These are phyloP conservation scores for Nerophis lumbriciformis DNA, from an alignment of 2,113 vertebrate species.

Conservation along the genomic window DNA sequence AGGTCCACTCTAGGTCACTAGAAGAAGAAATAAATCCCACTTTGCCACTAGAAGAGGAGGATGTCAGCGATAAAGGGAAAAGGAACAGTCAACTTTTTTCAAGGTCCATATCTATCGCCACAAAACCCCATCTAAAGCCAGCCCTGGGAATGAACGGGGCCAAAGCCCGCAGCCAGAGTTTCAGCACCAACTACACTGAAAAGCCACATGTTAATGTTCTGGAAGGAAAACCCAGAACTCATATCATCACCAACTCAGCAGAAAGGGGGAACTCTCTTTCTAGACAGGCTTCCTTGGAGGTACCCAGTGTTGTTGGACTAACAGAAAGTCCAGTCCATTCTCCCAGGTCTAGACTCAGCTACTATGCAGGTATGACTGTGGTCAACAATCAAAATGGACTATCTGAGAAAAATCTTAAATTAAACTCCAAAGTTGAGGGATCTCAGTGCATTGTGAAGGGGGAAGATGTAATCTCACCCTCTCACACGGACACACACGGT, in stretches of 20 bases:
- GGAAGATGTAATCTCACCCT: conserved; percentile 41
- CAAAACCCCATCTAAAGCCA: conserved; percentile 82
- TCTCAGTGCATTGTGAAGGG: conserved; percentile 39
- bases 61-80: conserved; percentile 57
- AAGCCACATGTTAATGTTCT: conserved; percentile 61
- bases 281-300: conserved; percentile 74
- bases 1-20: conserved; percentile 38
- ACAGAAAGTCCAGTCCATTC: conserved; percentile 54
- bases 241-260: conserved; percentile 88
- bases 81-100: conserved; percentile 74
- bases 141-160: conserved; percentile 91
- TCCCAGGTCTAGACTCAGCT: conserved; percentile 59
- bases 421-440: conserved; percentile 59
- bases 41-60: conserved; percentile 33
- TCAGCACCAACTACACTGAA: conserved; percentile 79
- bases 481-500: conserved; percentile 56
- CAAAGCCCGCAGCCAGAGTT: conserved; percentile 91
- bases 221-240: conserved; percentile 83
- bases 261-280: conserved; percentile 84
- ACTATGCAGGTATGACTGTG: conserved; percentile 62
- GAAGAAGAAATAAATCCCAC: conserved; percentile 44
- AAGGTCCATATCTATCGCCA: conserved; percentile 78
- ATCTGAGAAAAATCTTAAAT: conserved; percentile 70
- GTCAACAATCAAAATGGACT: conserved; percentile 66
- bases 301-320: conserved; percentile 25